Conservation (phyloP, 2,113 vertebrate species). For the Rhegmatorhina hoffmannsi region DNA sequence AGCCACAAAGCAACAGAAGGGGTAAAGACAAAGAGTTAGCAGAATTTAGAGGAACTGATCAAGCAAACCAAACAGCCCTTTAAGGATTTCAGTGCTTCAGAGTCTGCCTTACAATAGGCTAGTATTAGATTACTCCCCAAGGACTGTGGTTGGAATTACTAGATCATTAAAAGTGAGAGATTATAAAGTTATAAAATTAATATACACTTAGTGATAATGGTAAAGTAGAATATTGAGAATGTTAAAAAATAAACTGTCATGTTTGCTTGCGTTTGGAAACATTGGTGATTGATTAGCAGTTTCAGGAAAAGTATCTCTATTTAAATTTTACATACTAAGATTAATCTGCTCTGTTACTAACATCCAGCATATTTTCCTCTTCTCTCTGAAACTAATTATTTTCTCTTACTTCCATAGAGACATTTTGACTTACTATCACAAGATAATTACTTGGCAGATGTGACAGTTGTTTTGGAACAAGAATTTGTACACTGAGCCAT, state of each 20-base stretch:
- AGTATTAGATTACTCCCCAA: not conserved
- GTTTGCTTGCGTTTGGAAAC: not conserved
- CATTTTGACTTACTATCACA: not conserved
- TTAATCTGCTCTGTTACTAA: not conserved
- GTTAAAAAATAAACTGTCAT: not conserved
- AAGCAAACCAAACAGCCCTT: not conserved
- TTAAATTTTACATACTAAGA: not conserved
- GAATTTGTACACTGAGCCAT: not conserved
- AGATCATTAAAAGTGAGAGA: not conserved
- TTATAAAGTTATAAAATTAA: not conserved
- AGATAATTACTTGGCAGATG: not conserved
- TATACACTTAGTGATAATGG: not conserved
- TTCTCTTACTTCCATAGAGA: not conserved
- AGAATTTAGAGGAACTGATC: not conserved
- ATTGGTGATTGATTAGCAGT: not conserved
- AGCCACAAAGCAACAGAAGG: not conserved
- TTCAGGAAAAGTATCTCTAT: not conserved
- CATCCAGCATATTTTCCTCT: not conserved
- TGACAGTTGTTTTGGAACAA: not conserved
- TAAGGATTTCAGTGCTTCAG: not conserved
- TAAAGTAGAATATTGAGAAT: not conserved
- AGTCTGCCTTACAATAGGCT: not conserved
- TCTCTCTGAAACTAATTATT: not conserved
- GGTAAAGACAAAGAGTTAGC: not conserved
- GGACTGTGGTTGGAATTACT: not conserved